Conservation (phyloP, 2,113 vertebrate species). For the Labeo rohita region DNA sequence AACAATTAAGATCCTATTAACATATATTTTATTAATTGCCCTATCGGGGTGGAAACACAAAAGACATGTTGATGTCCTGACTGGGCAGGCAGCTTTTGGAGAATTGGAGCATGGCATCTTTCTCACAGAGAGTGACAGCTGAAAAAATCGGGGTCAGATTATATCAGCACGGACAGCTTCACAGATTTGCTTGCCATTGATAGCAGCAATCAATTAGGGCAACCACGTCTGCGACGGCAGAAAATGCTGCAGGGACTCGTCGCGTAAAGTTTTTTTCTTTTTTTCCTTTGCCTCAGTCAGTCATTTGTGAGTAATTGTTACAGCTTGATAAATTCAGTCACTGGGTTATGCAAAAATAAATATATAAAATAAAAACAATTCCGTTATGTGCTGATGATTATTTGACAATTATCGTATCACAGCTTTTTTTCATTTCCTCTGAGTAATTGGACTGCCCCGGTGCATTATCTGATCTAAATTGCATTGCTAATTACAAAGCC, state of each 20-base stretch:
- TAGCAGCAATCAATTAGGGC: slow-evolving; percentile 88
- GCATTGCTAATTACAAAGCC: slow-evolving; percentile 96
- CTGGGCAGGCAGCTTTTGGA: slow-evolving; percentile 72
- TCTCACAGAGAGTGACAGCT: slow-evolving; percentile 94
- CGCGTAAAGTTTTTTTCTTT: not conserved
- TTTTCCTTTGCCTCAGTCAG: not conserved
- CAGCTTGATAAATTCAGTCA: slow-evolving; percentile 28
- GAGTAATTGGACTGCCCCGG: slow-evolving; percentile 86
- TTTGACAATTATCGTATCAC: slow-evolving; percentile 74
- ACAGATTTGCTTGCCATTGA: slow-evolving; percentile 95
- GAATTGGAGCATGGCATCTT: slow-evolving; percentile 85
- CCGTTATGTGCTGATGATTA: slow-evolving; percentile 64
- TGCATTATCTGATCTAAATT: slow-evolving; percentile 87
- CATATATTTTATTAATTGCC: slow-evolving; percentile 94
- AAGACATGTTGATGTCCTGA: slow-evolving; percentile 69
- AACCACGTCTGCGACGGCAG: slow-evolving; percentile 60
- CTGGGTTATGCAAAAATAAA: slow-evolving; percentile 51
- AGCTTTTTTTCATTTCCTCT: slow-evolving; percentile 76
- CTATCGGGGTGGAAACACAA: slow-evolving; percentile 77
- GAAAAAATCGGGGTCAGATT: slow-evolving; percentile 90
- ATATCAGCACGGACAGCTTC: slow-evolving; percentile 91
- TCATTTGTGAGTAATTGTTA: not conserved
- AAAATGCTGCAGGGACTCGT: slow-evolving; percentile 65
- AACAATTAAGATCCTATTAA: slow-evolving; percentile 85
- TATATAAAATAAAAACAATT: slow-evolving; percentile 20